A percentile compares a stretch with the other conserved stretches of the same genome.
These are phyloP conservation scores for Acomys russatus DNA, from an alignment of 2,797 vertebrate species.

Conservation along the genomic window DNA sequence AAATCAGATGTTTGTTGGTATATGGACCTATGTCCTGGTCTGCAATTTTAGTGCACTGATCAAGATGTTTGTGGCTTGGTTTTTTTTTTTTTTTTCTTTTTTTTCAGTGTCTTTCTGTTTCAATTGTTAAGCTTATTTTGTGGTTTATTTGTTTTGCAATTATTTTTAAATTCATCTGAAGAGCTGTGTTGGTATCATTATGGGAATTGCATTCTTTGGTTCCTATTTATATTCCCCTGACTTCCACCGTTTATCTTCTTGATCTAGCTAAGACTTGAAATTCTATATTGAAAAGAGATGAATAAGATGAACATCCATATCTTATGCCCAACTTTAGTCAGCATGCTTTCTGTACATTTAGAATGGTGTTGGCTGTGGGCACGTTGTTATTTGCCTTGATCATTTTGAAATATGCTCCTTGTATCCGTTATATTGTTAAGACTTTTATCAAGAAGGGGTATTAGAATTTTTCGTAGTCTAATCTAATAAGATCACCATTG, in stretches of 20 bases:
- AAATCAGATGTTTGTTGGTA: neutral
- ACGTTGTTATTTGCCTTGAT: neutral
- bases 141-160: neutral
- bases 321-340: neutral
- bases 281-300: neutral
- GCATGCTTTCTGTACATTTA: neutral
- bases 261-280: neutral
- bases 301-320: neutral
- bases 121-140: neutral
- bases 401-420: neutral
- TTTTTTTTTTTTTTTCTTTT: neutral
- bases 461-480: neutral
- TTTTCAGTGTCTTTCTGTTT: neutral
- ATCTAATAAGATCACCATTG: too few relatives aligned
- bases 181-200: neutral
- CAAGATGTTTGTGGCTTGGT: neutral
- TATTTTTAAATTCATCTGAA: neutral
- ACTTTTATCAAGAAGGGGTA: neutral
- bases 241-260: neutral
- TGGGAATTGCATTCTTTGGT: neutral
- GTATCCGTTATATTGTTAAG: neutral
- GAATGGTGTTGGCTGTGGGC: neutral
- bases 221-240: neutral
- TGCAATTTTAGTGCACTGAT: neutral
- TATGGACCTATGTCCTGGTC: neutral